Evolutionary conservation across 37 sponge, comb jelly and placozoan genomes (phyloP).

Genomic region (Beroe forskalii): DNA sequence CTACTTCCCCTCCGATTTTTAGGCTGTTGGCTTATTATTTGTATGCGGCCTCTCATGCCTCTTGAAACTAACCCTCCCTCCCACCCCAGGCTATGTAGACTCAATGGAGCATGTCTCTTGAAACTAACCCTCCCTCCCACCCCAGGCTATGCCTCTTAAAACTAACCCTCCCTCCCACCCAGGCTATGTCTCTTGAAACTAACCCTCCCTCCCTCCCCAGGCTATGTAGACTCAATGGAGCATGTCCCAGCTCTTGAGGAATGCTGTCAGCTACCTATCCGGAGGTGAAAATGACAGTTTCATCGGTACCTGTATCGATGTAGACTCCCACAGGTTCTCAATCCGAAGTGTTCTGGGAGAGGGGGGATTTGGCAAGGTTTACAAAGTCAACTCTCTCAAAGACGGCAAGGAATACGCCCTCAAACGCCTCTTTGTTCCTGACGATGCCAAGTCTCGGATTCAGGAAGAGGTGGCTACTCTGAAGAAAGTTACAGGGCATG

Average conservation of each 20-base stretch:
- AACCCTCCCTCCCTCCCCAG: too few species aligned
- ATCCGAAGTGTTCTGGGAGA: constrained; percentile 9
- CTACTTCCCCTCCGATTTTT: too few species aligned
- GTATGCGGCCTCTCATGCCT: too few species aligned
- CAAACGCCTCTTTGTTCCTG: constrained; percentile 27
- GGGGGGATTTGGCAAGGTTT: constrained; percentile 47
- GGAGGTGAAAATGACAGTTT: constrained; percentile 29
- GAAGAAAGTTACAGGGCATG: neutral
- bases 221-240: too few species aligned
- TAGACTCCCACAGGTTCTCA: constrained; percentile 13
- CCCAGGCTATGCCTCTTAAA: too few species aligned
- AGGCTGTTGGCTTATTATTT: too few species aligned
- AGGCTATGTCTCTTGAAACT: too few species aligned
- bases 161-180: too few species aligned
- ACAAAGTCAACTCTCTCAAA: neutral
- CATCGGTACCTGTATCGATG: neutral
- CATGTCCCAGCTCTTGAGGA: constrained; percentile 36
- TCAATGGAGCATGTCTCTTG: constrained; percentile 26
- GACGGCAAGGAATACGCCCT: constrained; percentile 5
- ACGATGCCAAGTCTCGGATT: neutral
- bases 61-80: too few species aligned
- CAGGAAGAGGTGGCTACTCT: neutral
- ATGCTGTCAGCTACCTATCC: constrained; percentile 46
- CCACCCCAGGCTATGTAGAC: too few species aligned
- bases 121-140: too few species aligned